Conservation (phyloP, 1,140 invertebrate species). For the Neuroterus valhalla region DNA sequence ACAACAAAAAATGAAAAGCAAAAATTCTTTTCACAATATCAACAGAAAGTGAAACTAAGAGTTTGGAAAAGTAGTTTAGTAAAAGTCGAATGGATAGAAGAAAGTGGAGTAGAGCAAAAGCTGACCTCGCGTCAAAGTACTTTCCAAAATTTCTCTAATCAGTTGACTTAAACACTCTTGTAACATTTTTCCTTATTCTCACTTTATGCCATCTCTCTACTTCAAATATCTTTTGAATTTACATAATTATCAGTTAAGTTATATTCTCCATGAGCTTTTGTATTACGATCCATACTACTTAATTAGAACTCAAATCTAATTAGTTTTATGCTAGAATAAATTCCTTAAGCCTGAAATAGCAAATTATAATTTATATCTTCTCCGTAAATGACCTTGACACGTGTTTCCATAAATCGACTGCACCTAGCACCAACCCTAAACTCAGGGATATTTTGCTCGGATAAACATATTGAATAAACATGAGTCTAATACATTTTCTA, state of each 20-base stretch:
- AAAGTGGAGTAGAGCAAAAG: constrained; percentile 30
- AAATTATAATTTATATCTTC: not conserved
- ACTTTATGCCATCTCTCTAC: no score
- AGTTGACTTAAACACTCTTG: not conserved
- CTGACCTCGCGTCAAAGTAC: not conserved
- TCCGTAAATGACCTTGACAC: constrained; percentile 23
- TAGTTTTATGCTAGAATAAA: not conserved
- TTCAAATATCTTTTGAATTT: no score
- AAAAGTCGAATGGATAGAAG: constrained; percentile 12
- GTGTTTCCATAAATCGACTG: constrained; percentile 15
- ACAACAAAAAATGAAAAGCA: not conserved
- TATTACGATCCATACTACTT: no score
- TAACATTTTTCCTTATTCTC: not conserved
- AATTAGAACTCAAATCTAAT: no score
- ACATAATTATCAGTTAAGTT: no score
- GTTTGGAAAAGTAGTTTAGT: constrained; percentile 14
- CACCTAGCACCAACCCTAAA: not conserved
- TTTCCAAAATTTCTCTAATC: not conserved
- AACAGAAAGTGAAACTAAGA: constrained; percentile 13
- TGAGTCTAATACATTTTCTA: constrained; percentile 7
- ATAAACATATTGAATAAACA: constrained; percentile 12
- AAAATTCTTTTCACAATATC: not conserved
- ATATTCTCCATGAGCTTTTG: no score
- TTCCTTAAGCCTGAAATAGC: not conserved
- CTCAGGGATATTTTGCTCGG: not conserved